phyloP scores from a whole-genome alignment of 2,888 invertebrate species.

The Drosophila kuntzei region DNA sequence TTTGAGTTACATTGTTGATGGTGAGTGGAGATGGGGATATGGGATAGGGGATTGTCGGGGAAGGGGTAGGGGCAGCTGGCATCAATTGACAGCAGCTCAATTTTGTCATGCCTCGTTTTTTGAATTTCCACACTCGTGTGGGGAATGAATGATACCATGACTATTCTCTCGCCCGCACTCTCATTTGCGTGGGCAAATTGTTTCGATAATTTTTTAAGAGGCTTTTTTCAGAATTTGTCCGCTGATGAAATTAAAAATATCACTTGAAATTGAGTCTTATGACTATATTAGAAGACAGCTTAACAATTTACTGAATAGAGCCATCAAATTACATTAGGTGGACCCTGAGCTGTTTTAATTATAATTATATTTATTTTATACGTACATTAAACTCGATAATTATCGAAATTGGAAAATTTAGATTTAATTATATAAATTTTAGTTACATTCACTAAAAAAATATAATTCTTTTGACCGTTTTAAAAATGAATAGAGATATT shows the following conservation, averaged over 20 bases:
- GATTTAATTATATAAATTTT: too few relatives aligned
- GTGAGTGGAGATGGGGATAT: neutral
- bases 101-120: slow-evolving; percentile 73
- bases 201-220: slow-evolving; percentile 74
- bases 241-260: slow-evolving; percentile 50
- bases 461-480: too few relatives aligned
- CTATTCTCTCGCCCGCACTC: slow-evolving; percentile 38
- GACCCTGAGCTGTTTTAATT: slow-evolving; percentile 4
- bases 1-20: slow-evolving; percentile 57
- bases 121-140: slow-evolving; percentile 58
- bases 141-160: slow-evolving; percentile 1
- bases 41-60: neutral
- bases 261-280: slow-evolving; percentile 62
- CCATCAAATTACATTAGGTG: slow-evolving; percentile 23
- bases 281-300: slow-evolving; percentile 11
- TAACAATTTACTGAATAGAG: slow-evolving; percentile 29
- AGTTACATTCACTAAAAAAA: too few relatives aligned
- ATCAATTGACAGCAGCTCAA: slow-evolving; percentile 74
- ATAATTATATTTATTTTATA: too few relatives aligned
- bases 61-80: slow-evolving; percentile 22
- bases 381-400: too few relatives aligned
- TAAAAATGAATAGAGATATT: too few relatives aligned
- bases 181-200: slow-evolving; percentile 73
- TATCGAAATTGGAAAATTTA: too few relatives aligned
- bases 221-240: slow-evolving; percentile 61